phyloP scores from a whole-genome alignment of 2,113 vertebrate species.

The Zapornia atra region DNA sequence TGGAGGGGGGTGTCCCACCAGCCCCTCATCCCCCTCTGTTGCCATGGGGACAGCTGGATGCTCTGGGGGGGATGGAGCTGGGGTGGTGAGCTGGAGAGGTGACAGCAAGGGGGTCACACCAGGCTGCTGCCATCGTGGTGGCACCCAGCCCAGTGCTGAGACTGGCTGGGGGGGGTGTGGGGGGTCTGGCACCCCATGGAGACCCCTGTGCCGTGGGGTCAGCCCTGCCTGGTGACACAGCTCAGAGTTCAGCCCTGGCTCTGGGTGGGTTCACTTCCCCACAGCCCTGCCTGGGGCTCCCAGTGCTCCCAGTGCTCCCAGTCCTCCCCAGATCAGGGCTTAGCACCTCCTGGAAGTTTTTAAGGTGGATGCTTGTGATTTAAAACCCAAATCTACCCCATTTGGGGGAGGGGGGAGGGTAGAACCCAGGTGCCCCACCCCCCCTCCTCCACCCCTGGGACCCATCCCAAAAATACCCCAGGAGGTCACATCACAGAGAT shows the following conservation, averaged over 20 bases:
- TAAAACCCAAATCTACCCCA: background rate
- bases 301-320: background rate
- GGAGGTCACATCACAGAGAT: background rate
- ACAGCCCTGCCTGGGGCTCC: background rate
- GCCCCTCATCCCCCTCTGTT: background rate
- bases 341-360: background rate
- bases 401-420: background rate
- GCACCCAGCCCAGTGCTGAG: background rate
- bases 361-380: accelerated
- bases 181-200: background rate
- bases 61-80: too few species aligned
- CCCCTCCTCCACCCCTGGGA: accelerated
- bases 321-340: background rate
- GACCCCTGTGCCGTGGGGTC: too few species aligned
- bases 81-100: too few species aligned
- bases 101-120: background rate
- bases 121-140: background rate
- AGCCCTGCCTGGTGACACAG: accelerated
- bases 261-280: background rate
- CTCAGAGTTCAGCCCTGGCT: accelerated
- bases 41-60: too few species aligned
- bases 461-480: background rate
- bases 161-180: too few species aligned
- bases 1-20: too few species aligned
- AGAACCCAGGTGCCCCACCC: background rate